Percentiles rank a stretch among this genome's conserved stretches.
These are phyloP conservation scores for Mythimna pallens DNA, from an alignment of 2,888 invertebrate species.

Conservation along the genomic window DNA sequence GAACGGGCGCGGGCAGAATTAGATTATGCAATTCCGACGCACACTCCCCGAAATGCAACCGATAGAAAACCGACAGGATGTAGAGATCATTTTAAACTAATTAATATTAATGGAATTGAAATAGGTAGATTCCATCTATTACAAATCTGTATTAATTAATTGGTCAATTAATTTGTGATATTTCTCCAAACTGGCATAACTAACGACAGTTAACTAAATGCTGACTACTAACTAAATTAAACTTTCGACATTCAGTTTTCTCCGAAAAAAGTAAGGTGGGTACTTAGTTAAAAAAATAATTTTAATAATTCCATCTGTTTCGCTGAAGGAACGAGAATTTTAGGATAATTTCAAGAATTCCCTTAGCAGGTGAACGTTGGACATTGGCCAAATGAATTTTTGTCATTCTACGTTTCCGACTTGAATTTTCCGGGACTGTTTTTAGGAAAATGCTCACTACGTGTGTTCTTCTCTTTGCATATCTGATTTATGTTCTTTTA, in stretches of 20 bases:
- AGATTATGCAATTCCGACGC: too few species aligned
- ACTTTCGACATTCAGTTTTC: neutral
- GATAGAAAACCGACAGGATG: too few species aligned
- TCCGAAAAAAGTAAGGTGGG: neutral
- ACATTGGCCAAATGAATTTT: constrained; percentile 56
- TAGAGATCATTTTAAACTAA: too few species aligned
- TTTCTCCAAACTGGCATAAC: neutral
- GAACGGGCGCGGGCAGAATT: too few species aligned
- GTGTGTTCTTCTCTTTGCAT: constrained; percentile 36
- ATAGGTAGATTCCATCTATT: neutral
- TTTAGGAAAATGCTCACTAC: constrained; percentile 49
- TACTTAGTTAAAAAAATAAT: neutral
- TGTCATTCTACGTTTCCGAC: constrained; percentile 40
- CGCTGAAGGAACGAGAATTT: neutral
- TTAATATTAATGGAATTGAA: too few species aligned
- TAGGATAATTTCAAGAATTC: constrained; percentile 30
- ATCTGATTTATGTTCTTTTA: constrained; percentile 17
- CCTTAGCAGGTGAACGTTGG: constrained; percentile 37
- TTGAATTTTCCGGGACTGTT: constrained; percentile 31
- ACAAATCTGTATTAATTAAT: too few species aligned
- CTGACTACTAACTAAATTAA: neutral
- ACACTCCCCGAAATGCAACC: too few species aligned
- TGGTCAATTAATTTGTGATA: neutral
- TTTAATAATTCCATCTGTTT: constrained; percentile 2
- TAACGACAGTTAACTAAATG: neutral